Percentiles rank a stretch among this genome's conserved stretches.
These are phyloP conservation scores for Ictidomys tridecemlineatus DNA, from an alignment of 2,113 vertebrate genomes.

Conservation along the genomic window DNA sequence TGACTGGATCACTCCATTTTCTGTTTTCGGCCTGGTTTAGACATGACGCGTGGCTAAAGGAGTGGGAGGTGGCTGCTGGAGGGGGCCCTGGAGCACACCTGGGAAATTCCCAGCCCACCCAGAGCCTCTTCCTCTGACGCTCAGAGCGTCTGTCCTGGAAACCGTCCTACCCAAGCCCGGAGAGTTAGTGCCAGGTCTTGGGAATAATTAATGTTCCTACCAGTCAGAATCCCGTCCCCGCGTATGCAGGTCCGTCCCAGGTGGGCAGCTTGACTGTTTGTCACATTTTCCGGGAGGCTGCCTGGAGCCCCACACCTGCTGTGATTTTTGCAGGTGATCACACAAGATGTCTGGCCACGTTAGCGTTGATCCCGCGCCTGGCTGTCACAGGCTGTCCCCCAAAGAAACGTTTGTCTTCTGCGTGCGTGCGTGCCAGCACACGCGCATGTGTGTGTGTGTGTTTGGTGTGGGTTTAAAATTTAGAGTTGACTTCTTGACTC, in stretches of 20 bases:
- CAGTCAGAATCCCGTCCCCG: neutral
- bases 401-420: neutral
- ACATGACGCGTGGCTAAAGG: neutral
- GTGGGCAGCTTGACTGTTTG: neutral
- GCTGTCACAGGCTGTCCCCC: neutral
- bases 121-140: neutral
- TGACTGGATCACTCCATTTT: neutral
- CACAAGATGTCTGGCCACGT: neutral
- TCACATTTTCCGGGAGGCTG: slow-evolving; percentile 64
- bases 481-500: neutral
- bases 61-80: neutral
- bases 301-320: slow-evolving; percentile 16
- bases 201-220: slow-evolving; percentile 20
- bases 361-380: neutral
- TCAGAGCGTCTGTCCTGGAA: neutral
- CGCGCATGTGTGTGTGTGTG: no score
- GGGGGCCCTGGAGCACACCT: neutral
- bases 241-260: neutral
- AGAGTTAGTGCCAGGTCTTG: neutral
- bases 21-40: neutral
- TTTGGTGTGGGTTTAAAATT: neutral
- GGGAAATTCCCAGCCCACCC: neutral
- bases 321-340: neutral
- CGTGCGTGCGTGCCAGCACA: neutral
- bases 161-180: neutral